A percentile compares a stretch with the other conserved stretches of the same genome.
phyloP scores from a whole-genome alignment of 2,113 vertebrate genomes.

The Salvelinus namaycush region DNA sequence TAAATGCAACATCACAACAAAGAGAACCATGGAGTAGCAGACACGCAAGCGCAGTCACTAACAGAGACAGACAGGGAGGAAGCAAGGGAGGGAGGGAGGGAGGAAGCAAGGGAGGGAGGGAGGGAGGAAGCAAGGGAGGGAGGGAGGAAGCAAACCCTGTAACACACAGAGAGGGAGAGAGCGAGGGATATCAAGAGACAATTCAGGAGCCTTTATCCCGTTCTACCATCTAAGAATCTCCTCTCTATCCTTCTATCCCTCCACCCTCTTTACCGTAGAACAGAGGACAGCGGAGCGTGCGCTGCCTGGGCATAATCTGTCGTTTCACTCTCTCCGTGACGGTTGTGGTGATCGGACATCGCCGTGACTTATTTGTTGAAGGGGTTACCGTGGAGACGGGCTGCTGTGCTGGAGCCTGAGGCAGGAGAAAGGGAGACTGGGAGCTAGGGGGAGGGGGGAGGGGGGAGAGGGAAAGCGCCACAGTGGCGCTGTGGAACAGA shows the following conservation, averaged over 20 bases:
- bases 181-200: slow-evolving; percentile 41
- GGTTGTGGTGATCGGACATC: slow-evolving; percentile 56
- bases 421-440: slow-evolving; percentile 64
- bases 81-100: slow-evolving; percentile 31
- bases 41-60: neutral
- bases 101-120: slow-evolving; percentile 33
- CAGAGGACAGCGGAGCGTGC: slow-evolving; percentile 13
- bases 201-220: slow-evolving; percentile 36
- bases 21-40: no score
- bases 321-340: slow-evolving; percentile 50
- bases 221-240: neutral
- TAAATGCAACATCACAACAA: slow-evolving; percentile 52
- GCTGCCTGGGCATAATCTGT: slow-evolving; percentile 57
- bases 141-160: slow-evolving; percentile 36
- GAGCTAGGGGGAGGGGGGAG: slow-evolving; percentile 54
- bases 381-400: slow-evolving; percentile 89
- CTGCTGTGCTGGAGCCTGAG: slow-evolving; percentile 59
- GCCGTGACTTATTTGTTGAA: slow-evolving; percentile 85
- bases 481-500: slow-evolving; percentile 49
- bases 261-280: slow-evolving; percentile 19
- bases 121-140: no score
- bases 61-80: neutral
- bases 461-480: slow-evolving; percentile 25
- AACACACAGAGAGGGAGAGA: slow-evolving; percentile 41
- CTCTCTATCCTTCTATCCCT: neutral